Evolutionary conservation across 2,113 vertebrate species (phyloP), one percentile per base, ranked within the genome.

Genomic region (Protobothrops mucrosquamatus): DNA sequence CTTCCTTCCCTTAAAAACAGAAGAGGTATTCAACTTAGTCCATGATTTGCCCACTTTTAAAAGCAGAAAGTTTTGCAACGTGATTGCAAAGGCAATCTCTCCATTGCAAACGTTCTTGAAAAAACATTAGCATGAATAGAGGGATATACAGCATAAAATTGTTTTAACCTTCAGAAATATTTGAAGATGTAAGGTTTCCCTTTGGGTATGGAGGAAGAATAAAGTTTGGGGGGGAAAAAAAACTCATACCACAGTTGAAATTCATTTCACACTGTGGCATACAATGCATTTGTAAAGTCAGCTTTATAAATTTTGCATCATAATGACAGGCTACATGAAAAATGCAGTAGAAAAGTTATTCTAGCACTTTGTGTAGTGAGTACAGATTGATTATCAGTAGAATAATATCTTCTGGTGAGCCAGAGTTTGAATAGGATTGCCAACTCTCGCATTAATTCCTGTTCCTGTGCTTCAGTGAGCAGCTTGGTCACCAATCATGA

Each of bases 281-380:
- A 59, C 18, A 22, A 94, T 8, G 4, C 34, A 46, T 92, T 93
- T 94, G 3, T 92, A 94, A 94, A 92, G 6, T 5, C 87, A 95
- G 11, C 1, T 54, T 43, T 91, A 87, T 14, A 91, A 92, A 93
- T n/a, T 0, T 93, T 95, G 8, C 11, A 91, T 22, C 4, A n/a
- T 94, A 90, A 91, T 69, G 15, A 22, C 54, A 7, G 15, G 24
- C 0, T 26, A 0, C 55, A 86, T 89, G 52, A 91, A 94, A 95
- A 94, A 95, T 87, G 11, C 1, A 95, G 87, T 7, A 90, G 29
- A 10, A 94, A 86, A 0, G 89, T 93, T 92, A 94, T 14, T 2
- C 4, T 69, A 10, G 1, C 0, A 91, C 0, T 34, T 94, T 91
- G 51, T 94, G 90, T 94, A 54, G 3, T 26, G 52, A 43, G 3